Percentiles rank a stretch among this genome's conserved stretches.
These are phyloP conservation scores for Nothobranchius kuhntae DNA, from an alignment of 2,113 vertebrate species.

Conservation along the genomic window DNA sequence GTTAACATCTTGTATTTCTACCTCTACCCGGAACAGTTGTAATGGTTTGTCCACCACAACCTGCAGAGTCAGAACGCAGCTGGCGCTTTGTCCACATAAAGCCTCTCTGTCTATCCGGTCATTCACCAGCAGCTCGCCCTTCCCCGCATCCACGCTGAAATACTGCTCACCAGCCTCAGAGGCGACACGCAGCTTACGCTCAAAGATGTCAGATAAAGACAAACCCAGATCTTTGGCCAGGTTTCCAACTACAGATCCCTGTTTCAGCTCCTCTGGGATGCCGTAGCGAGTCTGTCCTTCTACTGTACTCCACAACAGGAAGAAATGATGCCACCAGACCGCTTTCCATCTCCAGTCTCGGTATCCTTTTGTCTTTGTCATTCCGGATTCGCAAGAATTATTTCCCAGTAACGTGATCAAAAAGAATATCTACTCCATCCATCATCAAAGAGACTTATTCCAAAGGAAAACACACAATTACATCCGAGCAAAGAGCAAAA, in stretches of 20 bases:
- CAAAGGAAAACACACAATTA: not conserved
- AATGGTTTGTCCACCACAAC: slow-evolving; percentile 81
- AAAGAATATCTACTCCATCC: slow-evolving; percentile 1
- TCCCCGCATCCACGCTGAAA: slow-evolving; percentile 79
- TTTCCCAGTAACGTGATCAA: slow-evolving; percentile 24
- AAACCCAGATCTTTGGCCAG: slow-evolving; percentile 82
- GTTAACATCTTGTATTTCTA: slow-evolving; percentile 83
- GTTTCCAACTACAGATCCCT: slow-evolving; percentile 79
- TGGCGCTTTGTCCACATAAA: slow-evolving; percentile 79
- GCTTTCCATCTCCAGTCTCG: slow-evolving; percentile 64
- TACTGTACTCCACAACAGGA: slow-evolving; percentile 71
- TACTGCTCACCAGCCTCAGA: slow-evolving; percentile 77
- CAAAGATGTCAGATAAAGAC: slow-evolving; percentile 68
- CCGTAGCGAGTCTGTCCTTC: slow-evolving; percentile 73
- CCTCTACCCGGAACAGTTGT: slow-evolving; percentile 79
- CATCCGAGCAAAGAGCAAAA: fast-evolving
- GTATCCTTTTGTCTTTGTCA: slow-evolving; percentile 65
- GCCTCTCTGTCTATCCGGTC: slow-evolving; percentile 85
- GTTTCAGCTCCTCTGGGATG: slow-evolving; percentile 76
- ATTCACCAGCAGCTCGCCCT: slow-evolving; percentile 80
- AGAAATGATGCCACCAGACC: slow-evolving; percentile 60
- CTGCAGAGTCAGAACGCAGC: slow-evolving; percentile 79
- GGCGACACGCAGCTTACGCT: slow-evolving; percentile 78
- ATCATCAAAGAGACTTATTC: slow-evolving; percentile 10
- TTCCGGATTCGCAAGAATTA: slow-evolving; percentile 16